Base-by-base conservation (phyloP, 2,888 invertebrate species). In the Drosophila borealis region DNA sequence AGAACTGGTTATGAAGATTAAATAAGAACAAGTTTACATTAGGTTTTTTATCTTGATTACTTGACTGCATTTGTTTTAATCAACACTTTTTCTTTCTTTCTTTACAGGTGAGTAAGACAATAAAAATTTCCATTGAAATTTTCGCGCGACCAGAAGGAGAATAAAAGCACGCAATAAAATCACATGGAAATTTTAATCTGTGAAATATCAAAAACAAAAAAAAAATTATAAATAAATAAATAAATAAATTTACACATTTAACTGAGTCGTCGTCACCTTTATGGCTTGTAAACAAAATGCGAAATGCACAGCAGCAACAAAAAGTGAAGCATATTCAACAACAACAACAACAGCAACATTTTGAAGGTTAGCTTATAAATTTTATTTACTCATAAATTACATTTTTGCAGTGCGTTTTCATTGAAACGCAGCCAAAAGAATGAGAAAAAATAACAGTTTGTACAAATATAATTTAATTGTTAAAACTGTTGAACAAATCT, bases 331-430 rank as follows among this genome's bases (percentile, higher is more conserved):
- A 51, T 10, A 29, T 13, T 9, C 49, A 54, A 21, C 59, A 70
- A 56, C 46, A 61, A 21, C 36, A 74, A 62, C 48, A 33, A 51
- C 64, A 65, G 36, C 55, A 57, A 41, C 14, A 39, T 29, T 63
- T 41, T 72, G 80, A 84, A 81, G 81, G 81, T 84, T 84, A 68
- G 74, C 79, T 68, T 70, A 77, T 81, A 74, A 69, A 74, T 71
- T 81, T 51, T 66, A 79, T 84, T 81, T 81, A 75, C 63, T 61
- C 79, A 69, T 74, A 78, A 83, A 76, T 83, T 60, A 65, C 64
- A 80, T 73, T 65, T 66, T 53, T 55, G 53, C 70, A 68, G 36
- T 73, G 53, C 54, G 61, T 66, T 80, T 78, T 68, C 70, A 83
- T 69, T 80, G 80, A 76, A 81, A 70, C 76, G 55, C 46, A 59